A percentile compares a stretch with the other conserved stretches of the same genome.
Evolutionary conservation across 2,888 invertebrate species (phyloP).

Genomic region (Brassicogethes aeneus): DNA sequence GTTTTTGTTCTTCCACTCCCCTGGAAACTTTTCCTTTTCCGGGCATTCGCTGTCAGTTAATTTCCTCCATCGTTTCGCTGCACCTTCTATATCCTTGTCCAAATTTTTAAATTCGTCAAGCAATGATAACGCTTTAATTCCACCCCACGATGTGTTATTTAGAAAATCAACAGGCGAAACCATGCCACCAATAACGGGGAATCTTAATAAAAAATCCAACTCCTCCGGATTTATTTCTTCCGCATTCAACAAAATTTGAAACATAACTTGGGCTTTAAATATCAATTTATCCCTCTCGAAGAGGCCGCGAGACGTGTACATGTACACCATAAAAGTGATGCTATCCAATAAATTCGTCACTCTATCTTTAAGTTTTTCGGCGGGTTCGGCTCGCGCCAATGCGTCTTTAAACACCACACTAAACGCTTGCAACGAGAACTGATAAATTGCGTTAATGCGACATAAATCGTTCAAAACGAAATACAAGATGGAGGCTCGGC

Average conservation of each 20-base stretch:
- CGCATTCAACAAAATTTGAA: slow-evolving; percentile 51
- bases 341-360: slow-evolving; percentile 74
- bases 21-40: slow-evolving; percentile 88
- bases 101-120: slow-evolving; percentile 75
- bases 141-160: slow-evolving; percentile 78
- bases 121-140: slow-evolving; percentile 68
- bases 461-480: slow-evolving; percentile 88
- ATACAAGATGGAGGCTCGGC: slow-evolving; percentile 81
- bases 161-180: slow-evolving; percentile 77
- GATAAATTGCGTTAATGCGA: slow-evolving; percentile 91
- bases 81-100: slow-evolving; percentile 87
- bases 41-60: slow-evolving; percentile 88
- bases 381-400: slow-evolving; percentile 55
- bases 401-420: slow-evolving; percentile 86
- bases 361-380: slow-evolving; percentile 61
- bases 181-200: slow-evolving; percentile 67
- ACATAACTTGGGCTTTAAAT: slow-evolving; percentile 76
- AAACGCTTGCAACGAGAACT: slow-evolving; percentile 91
- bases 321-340: slow-evolving; percentile 78
- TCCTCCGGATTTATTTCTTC: slow-evolving; percentile 66
- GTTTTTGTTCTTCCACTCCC: slow-evolving; percentile 91
- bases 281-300: slow-evolving; percentile 90
- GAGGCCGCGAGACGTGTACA: slow-evolving; percentile 82
- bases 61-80: slow-evolving; percentile 87
- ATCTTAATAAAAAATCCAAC: slow-evolving; percentile 80